A percentile compares a stretch with the other conserved stretches of the same genome.
Evolutionary conservation across 1,140 invertebrate species (phyloP).

Genomic region (Hylaeus anthracinus): DNA sequence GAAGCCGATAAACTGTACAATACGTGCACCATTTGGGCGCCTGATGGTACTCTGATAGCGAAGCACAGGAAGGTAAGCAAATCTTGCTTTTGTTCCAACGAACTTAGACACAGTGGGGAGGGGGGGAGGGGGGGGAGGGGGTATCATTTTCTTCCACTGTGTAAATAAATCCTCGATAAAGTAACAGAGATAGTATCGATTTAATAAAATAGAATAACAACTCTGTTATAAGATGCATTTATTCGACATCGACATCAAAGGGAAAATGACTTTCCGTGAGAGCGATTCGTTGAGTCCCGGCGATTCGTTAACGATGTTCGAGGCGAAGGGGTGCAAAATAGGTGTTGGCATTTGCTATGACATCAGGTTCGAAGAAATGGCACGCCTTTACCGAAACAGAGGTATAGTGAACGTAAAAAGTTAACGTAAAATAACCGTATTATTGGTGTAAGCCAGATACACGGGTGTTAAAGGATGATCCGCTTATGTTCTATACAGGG

Average conservation of each 20-base stretch:
- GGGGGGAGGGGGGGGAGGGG: neutral
- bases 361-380: slow-evolving; percentile 94
- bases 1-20: slow-evolving; percentile 90
- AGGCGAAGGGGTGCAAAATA: slow-evolving; percentile 88
- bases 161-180: neutral
- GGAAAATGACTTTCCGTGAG: slow-evolving; percentile 96
- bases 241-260: slow-evolving; percentile 97
- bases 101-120: neutral
- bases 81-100: neutral
- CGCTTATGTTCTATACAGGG: too few species aligned
- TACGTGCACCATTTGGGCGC: slow-evolving; percentile 94
- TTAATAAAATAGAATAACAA: too few species aligned
- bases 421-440: too few species aligned
- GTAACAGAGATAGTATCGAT: too few species aligned
- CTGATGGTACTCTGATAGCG: slow-evolving; percentile 87
- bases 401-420: slow-evolving; percentile 78
- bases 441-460: too few species aligned
- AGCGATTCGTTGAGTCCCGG: slow-evolving; percentile 92
- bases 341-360: slow-evolving; percentile 98
- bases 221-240: slow-evolving; percentile 88
- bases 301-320: slow-evolving; percentile 87
- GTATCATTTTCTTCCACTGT: neutral
- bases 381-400: slow-evolving; percentile 89
- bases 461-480: too few species aligned
- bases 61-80: slow-evolving; percentile 86